A percentile compares a stretch with the other conserved stretches of the same genome.
Evolutionary conservation across 1,140 invertebrate species (phyloP).

Genomic region (Bombus polaris): DNA sequence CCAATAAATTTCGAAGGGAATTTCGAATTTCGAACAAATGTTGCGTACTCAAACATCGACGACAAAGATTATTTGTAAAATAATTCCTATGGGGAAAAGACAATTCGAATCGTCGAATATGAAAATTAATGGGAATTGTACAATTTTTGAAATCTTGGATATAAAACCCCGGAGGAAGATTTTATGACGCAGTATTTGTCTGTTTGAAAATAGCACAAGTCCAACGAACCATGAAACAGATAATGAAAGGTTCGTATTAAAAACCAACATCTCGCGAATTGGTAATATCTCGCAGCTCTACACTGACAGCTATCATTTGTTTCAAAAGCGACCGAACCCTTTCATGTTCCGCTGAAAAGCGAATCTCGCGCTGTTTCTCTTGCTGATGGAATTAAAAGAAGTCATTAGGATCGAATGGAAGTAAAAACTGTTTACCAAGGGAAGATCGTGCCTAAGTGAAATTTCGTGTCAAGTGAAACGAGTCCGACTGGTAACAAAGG

Average conservation of each 20-base stretch:
- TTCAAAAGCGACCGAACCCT: neutral
- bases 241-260: neutral
- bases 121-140: neutral
- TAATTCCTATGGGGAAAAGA: neutral
- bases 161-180: neutral
- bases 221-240: neutral
- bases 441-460: conserved; percentile 30
- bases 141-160: neutral
- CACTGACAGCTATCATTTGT: neutral
- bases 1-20: no score
- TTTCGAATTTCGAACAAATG: no score
- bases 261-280: neutral
- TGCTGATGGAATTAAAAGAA: conserved; percentile 17
- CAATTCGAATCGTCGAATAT: neutral
- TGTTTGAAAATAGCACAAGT: neutral
- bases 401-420: conserved; percentile 13
- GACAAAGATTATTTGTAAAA: neutral
- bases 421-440: conserved; percentile 6
- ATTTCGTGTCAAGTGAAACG: conserved; percentile 41
- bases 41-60: no score
- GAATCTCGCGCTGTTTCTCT: conserved; percentile 1
- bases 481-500: conserved; percentile 17
- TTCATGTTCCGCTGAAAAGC: neutral
- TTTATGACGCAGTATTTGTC: neutral
- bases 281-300: neutral